Evolutionary conservation across 2,888 invertebrate species (phyloP).

Genomic region (Noctua pronuba): DNA sequence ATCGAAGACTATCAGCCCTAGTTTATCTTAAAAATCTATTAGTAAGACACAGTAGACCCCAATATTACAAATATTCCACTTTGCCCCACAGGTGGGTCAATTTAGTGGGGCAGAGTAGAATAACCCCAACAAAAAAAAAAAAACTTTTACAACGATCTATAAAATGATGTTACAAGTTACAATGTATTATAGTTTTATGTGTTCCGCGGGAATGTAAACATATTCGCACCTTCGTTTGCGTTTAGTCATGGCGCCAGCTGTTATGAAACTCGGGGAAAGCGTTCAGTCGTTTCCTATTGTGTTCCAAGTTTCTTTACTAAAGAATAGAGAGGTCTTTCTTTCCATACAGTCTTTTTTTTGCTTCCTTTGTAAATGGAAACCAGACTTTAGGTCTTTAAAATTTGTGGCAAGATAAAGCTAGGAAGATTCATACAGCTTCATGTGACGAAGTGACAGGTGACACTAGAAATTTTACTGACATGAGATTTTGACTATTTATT

Average conservation of each 20-base stretch:
- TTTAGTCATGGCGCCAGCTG: constrained; percentile 13
- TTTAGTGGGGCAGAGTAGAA: not conserved
- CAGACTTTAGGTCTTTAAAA: not conserved
- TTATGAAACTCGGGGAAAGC: constrained; percentile 40
- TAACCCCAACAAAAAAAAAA: not conserved
- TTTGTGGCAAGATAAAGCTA: too few species aligned
- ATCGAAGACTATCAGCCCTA: not conserved
- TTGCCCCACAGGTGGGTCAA: not conserved
- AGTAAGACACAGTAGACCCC: not conserved
- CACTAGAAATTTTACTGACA: too few species aligned
- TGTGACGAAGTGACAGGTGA: too few species aligned
- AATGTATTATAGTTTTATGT: constrained; percentile 8
- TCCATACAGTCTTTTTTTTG: constrained; percentile 4
- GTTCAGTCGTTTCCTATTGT: constrained; percentile 42
- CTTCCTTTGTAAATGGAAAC: not conserved
- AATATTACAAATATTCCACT: not conserved
- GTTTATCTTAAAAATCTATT: not conserved
- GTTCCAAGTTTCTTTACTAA: constrained; percentile 32
- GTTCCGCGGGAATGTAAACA: constrained; percentile 27
- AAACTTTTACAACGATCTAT: not conserved
- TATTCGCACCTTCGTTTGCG: not conserved
- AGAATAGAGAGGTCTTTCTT: constrained; percentile 27
- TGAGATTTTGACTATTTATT: too few species aligned
- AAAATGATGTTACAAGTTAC: constrained; percentile 2
- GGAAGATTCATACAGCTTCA: too few species aligned